Evolutionary conservation across 2,888 invertebrate species (phyloP).

Genomic region (Glaucopsyche alexis): DNA sequence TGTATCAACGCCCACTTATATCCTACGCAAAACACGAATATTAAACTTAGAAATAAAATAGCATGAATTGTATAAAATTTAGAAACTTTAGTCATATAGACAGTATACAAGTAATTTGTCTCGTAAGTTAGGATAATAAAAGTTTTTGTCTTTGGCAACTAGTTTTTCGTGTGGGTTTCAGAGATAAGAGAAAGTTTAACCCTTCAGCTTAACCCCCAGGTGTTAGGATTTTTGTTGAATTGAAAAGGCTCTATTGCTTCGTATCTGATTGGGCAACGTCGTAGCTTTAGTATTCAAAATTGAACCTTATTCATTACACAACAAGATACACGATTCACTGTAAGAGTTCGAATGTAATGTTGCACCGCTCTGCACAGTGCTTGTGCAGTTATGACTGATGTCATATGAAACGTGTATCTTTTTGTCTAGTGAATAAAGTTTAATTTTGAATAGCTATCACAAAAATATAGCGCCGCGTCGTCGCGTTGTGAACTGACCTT

Average conservation of each 20-base stretch:
- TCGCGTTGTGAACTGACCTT: no score
- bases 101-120: background rate
- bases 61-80: background rate
- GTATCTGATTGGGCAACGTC: background rate
- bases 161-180: conserved; percentile 1
- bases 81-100: background rate
- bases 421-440: no score
- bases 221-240: background rate
- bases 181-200: background rate
- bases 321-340: no score
- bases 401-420: no score
- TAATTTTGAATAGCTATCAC: no score
- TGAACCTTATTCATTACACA: no score
- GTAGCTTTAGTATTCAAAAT: no score
- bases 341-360: no score
- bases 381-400: no score
- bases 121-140: background rate
- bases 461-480: no score
- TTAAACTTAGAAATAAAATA: background rate
- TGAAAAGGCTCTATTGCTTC: background rate
- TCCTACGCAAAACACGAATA: background rate
- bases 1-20: background rate
- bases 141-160: background rate
- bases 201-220: background rate
- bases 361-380: no score